These are phyloP conservation scores for Adelphocoris suturalis DNA, from an alignment of 2,888 invertebrate genomes.

Conservation along the genomic window DNA sequence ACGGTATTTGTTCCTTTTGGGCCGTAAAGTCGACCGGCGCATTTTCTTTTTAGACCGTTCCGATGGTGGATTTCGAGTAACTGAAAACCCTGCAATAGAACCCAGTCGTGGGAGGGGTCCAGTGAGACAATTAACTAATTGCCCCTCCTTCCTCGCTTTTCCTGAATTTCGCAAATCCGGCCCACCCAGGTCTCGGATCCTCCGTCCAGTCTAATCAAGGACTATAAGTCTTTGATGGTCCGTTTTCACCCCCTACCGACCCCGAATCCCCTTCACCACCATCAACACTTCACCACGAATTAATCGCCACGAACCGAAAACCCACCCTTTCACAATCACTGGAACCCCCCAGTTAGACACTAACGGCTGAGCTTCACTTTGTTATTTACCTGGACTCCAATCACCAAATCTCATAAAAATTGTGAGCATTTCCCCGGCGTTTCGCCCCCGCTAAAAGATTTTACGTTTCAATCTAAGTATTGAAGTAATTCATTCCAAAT, in stretches of 20 bases:
- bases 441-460: no score
- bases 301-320: neutral
- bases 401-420: neutral
- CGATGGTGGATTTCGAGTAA: neutral
- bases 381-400: neutral
- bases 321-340: slow-evolving; percentile 13
- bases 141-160: slow-evolving; percentile 23
- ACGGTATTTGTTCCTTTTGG: no score
- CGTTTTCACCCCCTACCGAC: neutral
- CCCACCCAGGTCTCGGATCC: neutral
- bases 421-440: no score
- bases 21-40: no score
- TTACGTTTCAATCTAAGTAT: no score
- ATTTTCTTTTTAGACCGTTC: neutral
- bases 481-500: no score
- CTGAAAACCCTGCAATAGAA: no score
- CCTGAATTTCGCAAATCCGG: slow-evolving; percentile 1
- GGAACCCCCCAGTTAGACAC: neutral
- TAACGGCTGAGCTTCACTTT: neutral
- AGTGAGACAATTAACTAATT: slow-evolving; percentile 13
- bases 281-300: neutral
- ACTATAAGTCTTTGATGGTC: slow-evolving; percentile 36
- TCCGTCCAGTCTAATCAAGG: slow-evolving; percentile 22
- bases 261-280: neutral
- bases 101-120: neutral